Conservation (phyloP, 2,888 invertebrate genomes). For the Drosophila prostipennis region DNA sequence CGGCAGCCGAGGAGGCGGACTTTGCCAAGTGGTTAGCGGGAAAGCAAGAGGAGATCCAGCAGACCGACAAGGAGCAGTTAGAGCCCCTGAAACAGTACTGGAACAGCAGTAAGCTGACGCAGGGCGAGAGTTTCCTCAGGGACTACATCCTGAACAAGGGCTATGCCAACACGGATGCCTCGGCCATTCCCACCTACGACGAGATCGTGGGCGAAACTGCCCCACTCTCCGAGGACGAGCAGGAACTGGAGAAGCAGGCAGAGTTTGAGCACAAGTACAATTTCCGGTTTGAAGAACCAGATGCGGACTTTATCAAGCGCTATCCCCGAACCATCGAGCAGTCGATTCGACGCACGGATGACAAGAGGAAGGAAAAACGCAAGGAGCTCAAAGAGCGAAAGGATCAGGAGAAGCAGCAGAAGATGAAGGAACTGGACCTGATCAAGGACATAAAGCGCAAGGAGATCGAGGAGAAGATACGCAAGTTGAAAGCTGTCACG, state of each 20-base stretch:
- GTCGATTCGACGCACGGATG: conserved; percentile 92
- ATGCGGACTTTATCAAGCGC: conserved; percentile 94
- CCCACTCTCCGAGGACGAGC: conserved; percentile 91
- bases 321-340: conserved; percentile 95
- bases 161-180: conserved; percentile 85
- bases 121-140: conserved; percentile 94
- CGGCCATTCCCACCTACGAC: conserved; percentile 87
- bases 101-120: conserved; percentile 92
- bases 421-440: conserved; percentile 94
- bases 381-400: conserved; percentile 90
- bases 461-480: conserved; percentile 95
- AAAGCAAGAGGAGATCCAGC: conserved; percentile 87
- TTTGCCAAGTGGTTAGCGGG: conserved; percentile 93
- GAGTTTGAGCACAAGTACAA: conserved; percentile 98
- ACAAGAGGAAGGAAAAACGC: conserved; percentile 91
- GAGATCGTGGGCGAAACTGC: conserved; percentile 87
- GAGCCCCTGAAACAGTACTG: conserved; percentile 93
- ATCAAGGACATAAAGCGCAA: conserved; percentile 93
- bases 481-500: conserved; percentile 93
- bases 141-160: conserved; percentile 96
- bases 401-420: conserved; percentile 90
- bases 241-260: conserved; percentile 91
- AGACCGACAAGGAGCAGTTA: conserved; percentile 87
- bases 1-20: conserved; percentile 86
- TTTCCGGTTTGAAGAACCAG: conserved; percentile 98